Percentiles rank a stretch among this genome's conserved stretches.
Evolutionary conservation across 2,113 vertebrate genomes (phyloP).

Genomic region (Pagrus major): DNA sequence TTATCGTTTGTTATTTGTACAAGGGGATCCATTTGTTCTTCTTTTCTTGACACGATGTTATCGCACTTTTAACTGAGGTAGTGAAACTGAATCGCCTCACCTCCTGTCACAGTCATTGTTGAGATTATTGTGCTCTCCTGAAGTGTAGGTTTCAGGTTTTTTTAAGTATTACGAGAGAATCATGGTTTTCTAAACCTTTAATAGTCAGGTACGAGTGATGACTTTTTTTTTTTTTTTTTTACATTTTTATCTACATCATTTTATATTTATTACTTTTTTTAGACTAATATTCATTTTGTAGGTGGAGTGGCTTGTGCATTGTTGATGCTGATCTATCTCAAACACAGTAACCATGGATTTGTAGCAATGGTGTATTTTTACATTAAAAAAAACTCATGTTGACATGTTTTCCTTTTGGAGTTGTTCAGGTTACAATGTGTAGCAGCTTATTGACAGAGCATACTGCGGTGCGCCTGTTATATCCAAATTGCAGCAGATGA

Average conservation of each 20-base stretch:
- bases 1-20: slow-evolving; percentile 21
- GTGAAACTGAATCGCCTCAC: slow-evolving; percentile 16
- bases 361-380: slow-evolving; percentile 65
- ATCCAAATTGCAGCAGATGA: background rate
- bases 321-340: slow-evolving; percentile 42
- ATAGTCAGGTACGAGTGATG: slow-evolving; percentile 49
- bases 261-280: slow-evolving; percentile 72
- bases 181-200: slow-evolving; percentile 37
- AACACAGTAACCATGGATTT: slow-evolving; percentile 48
- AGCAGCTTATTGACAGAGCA: background rate
- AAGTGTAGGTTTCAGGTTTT: slow-evolving; percentile 41
- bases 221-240: slow-evolving; percentile 16
- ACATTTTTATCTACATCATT: slow-evolving; percentile 46
- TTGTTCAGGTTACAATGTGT: background rate
- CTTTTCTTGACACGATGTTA: slow-evolving; percentile 17
- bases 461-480: background rate
- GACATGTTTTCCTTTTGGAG: background rate
- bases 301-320: slow-evolving; percentile 35
- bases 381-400: slow-evolving; percentile 54
- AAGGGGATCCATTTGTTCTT: slow-evolving; percentile 14
- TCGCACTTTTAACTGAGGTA: slow-evolving; percentile 70
- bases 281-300: slow-evolving; percentile 58
- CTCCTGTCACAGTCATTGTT: slow-evolving; percentile 27
- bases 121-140: slow-evolving; percentile 50
- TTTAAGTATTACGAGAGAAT: slow-evolving; percentile 48